A percentile compares a stretch with the other conserved stretches of the same genome.
phyloP scores from a whole-genome alignment of 2,113 vertebrate species.

The Xenopus borealis region DNA sequence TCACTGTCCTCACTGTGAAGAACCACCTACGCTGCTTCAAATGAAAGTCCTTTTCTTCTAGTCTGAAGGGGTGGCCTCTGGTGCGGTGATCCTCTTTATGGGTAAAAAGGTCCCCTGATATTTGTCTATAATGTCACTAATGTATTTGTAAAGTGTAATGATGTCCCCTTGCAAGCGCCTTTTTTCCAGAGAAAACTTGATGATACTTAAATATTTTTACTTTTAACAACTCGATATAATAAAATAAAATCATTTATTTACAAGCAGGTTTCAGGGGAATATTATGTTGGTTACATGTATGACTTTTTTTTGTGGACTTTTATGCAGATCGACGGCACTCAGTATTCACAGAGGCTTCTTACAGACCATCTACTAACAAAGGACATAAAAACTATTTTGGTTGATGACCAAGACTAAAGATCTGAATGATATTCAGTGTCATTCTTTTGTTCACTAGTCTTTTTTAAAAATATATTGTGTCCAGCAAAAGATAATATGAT shows the following conservation, averaged over 20 bases:
- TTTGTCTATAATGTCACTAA: no score
- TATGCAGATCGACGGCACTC: conserved; percentile 6
- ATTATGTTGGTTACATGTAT: neutral
- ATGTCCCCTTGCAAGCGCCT: no score
- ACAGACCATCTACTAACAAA: conserved; percentile 37
- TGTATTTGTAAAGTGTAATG: no score
- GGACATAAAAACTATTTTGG: neutral
- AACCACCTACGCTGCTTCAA: no score
- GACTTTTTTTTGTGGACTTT: neutral
- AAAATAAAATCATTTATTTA: neutral
- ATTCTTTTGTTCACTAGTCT: conserved; percentile 12
- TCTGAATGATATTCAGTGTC: conserved; percentile 33
- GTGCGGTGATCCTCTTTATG: no score
- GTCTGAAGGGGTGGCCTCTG: no score
- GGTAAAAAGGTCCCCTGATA: no score
- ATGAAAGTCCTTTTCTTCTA: no score
- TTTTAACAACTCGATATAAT: no score
- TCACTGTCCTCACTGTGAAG: no score
- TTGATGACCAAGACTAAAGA: conserved; percentile 18
- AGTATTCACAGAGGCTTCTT: neutral
- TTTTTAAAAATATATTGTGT: neutral
- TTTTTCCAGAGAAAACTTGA: no score
- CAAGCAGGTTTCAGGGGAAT: neutral
- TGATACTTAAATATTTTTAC: no score
- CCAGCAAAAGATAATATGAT: conserved; percentile 19